phyloP scores from a whole-genome alignment of 2,888 invertebrate species.

The Orthosia gracilis region DNA sequence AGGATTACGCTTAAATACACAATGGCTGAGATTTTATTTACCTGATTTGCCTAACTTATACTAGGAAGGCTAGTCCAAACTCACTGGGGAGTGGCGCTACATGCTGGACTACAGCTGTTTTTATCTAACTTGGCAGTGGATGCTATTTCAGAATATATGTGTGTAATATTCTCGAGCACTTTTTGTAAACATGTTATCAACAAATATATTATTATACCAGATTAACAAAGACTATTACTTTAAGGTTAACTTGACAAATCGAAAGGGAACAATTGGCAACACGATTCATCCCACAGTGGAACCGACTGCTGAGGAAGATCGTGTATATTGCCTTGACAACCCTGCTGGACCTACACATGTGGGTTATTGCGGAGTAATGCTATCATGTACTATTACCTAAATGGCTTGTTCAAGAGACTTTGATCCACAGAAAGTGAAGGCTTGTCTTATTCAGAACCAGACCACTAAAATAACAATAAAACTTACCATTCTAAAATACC shows the following conservation, averaged over 20 bases:
- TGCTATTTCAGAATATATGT: no score
- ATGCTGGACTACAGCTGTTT: no score
- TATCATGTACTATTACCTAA: background rate
- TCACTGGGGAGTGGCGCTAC: no score
- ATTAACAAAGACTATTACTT: background rate
- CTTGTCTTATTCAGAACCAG: constrained; percentile 18
- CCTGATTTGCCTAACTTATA: no score
- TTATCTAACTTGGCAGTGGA: no score
- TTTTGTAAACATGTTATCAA: no score
- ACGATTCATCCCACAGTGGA: background rate
- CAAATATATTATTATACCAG: background rate
- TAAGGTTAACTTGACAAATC: background rate
- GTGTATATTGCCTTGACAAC: background rate
- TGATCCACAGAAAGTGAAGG: constrained; percentile 6
- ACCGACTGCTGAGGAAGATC: background rate
- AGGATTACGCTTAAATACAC: background rate
- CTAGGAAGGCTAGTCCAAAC: no score
- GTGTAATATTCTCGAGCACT: no score
- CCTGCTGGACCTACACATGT: no score
- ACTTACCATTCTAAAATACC: constrained; percentile 24
- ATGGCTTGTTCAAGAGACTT: background rate
- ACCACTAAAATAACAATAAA: constrained; percentile 54
- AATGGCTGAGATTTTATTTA: no score
- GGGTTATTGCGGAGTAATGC: background rate
- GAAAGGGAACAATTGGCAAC: background rate